A percentile compares a stretch with the other conserved stretches of the same genome.
Conservation (phyloP, 2,113 vertebrate species). For the Ursus arctos region DNA sequence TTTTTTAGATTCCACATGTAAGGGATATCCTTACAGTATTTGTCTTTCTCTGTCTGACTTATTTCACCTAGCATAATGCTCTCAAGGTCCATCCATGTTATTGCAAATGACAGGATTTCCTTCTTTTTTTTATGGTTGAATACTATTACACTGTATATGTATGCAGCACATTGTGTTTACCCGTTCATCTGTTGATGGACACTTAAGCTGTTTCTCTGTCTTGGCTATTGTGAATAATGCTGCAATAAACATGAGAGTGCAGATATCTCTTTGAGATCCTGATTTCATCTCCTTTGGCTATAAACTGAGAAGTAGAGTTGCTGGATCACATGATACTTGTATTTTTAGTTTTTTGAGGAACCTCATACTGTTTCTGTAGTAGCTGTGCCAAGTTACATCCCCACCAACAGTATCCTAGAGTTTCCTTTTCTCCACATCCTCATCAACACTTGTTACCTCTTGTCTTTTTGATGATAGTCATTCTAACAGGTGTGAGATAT, state of each 20-base stretch:
- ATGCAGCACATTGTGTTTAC: not conserved
- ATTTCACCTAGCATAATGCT: not conserved
- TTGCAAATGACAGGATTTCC: not conserved
- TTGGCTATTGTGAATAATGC: not conserved
- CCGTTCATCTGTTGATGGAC: not conserved
- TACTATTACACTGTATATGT: not conserved
- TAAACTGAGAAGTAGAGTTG: not conserved
- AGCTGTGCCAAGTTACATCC: not conserved
- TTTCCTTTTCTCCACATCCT: not conserved
- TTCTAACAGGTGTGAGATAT: not conserved
- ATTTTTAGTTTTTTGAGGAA: conserved; percentile 14
- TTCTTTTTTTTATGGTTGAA: not conserved
- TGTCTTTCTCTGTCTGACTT: not conserved
- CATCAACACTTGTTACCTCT: not conserved
- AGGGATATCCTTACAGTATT: not conserved
- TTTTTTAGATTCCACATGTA: not conserved
- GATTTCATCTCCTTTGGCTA: not conserved
- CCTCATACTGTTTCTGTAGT: not conserved
- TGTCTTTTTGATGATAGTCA: not conserved
- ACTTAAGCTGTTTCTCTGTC: not conserved
- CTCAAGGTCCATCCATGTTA: not conserved
- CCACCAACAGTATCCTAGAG: not conserved
- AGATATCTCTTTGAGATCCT: not conserved
- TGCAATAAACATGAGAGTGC: not conserved
- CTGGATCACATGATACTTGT: not conserved